Base-by-base conservation (phyloP, 1,140 invertebrate genomes). In the Papilio machaon region DNA sequence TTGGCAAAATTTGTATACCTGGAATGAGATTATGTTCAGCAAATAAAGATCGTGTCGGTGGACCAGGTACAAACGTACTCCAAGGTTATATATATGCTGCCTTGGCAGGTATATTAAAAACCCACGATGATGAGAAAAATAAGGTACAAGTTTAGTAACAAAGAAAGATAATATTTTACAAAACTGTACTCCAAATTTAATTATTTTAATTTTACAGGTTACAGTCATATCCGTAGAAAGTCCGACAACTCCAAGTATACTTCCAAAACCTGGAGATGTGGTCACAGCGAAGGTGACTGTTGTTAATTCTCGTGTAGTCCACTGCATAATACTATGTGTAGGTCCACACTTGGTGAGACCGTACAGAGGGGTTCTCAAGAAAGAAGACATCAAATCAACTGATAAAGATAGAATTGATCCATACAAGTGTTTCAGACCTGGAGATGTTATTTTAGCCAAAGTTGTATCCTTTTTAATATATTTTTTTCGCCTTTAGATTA, bases 401-500 rank as follows among this genome's bases (percentile, higher is more conserved):
- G 98, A 99, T 89, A 98, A 98, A 91, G 98, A 99, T 88, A 96
- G 96, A 85, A 96, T 98, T 43, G 98, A 99, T 91, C 97, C 99
- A 92, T 98, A 98, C 88, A 98, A 98, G 88, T 97, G 97, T 87
- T 99, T 98, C 90, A 95, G 98, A 87, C 98, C 98, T 30, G 98
- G 98, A 38, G 99, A 99, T 95, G 97, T 99, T 46, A 97, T 99
- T 84, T 94, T 99, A 77, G 98, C 98, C 19, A 95, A 97, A 96
- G 97, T 99, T 91, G 97, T 99, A 97, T 97, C 96, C 95, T 96
- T 97, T 95, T 89, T 76, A 86, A 83, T 3, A 54, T 46, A 17
- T 23, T 30, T 60, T 23, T 38, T 73, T 17, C 10, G 19, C 19
- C 38, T 2, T 6, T n/a, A n/a, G n/a, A 38, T 38, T 38, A 6